A percentile compares a stretch with the other conserved stretches of the same genome.
Evolutionary conservation across 2,797 vertebrate genomes (phyloP).

Genomic region (Clarias laeviceps): DNA sequence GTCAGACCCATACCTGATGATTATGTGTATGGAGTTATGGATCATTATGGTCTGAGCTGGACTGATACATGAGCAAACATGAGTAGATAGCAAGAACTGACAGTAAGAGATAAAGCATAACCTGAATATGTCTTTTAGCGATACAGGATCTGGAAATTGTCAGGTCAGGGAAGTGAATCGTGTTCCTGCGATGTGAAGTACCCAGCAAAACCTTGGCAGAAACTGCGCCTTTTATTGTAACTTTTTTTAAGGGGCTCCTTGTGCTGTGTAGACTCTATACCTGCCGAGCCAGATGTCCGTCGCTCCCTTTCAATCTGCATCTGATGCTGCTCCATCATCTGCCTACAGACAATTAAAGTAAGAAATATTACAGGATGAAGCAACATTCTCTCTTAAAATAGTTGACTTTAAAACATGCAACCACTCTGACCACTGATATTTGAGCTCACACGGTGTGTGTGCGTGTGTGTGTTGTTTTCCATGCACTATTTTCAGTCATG

Average conservation of each 20-base stretch:
- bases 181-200: not conserved
- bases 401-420: not conserved
- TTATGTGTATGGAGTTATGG: conserved; percentile 28
- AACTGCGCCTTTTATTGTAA: not conserved
- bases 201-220: not conserved
- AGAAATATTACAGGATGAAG: conserved; percentile 1
- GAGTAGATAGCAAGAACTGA: conserved; percentile 21
- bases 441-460: not conserved
- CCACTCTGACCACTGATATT: conserved; percentile 4
- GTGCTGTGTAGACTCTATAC: conserved; percentile 66
- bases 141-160: conserved; percentile 49
- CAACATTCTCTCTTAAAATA: not conserved
- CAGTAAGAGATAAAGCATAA: conserved; percentile 14
- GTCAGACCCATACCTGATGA: conserved; percentile 33
- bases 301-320: conserved; percentile 93
- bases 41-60: conserved; percentile 30
- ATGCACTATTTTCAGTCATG: conserved; percentile 11
- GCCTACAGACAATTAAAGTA: conserved; percentile 73
- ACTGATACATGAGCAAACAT: conserved; percentile 40
- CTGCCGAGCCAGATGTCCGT: conserved; percentile 88
- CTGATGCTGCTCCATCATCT: conserved; percentile 94
- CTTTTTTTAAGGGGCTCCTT: not conserved
- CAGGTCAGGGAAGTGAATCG: conserved; percentile 4
- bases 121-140: conserved; percentile 55
- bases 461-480: not conserved